Conservation (phyloP, 1,140 invertebrate species). For the Drosophila lacertosa region DNA sequence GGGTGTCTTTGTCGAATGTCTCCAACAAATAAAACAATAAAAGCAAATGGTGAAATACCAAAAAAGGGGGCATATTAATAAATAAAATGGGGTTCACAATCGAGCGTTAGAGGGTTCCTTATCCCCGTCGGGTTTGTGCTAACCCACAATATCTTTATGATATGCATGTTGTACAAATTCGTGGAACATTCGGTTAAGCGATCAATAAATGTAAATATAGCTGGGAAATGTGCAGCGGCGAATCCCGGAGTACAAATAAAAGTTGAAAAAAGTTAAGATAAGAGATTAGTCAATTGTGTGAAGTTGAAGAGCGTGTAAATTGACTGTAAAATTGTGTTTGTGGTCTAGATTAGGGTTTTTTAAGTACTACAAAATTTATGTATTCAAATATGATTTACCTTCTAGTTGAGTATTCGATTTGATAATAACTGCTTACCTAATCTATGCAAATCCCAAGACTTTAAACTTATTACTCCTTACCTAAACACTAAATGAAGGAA, state of each 20-base stretch:
- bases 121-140: background rate
- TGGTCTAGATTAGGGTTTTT: background rate
- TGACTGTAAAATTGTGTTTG: background rate
- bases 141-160: slow-evolving; percentile 15
- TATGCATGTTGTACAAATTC: slow-evolving; percentile 27
- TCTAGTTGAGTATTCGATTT: too few relatives aligned
- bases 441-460: too few relatives aligned
- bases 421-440: too few relatives aligned
- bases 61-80: slow-evolving; percentile 52
- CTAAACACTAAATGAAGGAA: too few relatives aligned
- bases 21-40: slow-evolving; percentile 73
- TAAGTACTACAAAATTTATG: too few relatives aligned
- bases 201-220: slow-evolving; percentile 37
- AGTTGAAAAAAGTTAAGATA: background rate
- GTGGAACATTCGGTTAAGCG: background rate
- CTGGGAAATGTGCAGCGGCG: slow-evolving; percentile 9
- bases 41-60: slow-evolving; percentile 61
- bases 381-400: too few relatives aligned
- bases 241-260: background rate
- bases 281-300: background rate
- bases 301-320: slow-evolving; percentile 1
- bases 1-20: slow-evolving; percentile 52
- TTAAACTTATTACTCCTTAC: too few relatives aligned
- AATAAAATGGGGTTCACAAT: slow-evolving; percentile 49
- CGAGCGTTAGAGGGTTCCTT: background rate